Evolutionary conservation across 2,797 vertebrate species (phyloP).

Genomic region (Naso thynnoides): DNA sequence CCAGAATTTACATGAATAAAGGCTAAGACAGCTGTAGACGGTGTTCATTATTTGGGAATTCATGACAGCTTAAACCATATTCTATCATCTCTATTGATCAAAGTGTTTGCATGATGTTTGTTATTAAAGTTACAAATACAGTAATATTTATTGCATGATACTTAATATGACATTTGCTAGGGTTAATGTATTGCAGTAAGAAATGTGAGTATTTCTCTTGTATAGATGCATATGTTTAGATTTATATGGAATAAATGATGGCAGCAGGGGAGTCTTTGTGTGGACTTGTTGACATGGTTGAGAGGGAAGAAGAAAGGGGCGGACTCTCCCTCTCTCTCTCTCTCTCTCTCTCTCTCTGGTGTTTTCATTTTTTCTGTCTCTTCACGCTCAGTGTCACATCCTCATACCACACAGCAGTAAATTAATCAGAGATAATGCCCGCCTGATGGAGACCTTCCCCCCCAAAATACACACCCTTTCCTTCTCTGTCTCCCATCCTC

Average conservation of each 20-base stretch:
- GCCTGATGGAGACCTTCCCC: slow-evolving; percentile 61
- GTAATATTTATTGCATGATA: neutral
- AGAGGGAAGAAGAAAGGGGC: slow-evolving; percentile 37
- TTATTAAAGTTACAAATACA: neutral
- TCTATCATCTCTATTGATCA: neutral
- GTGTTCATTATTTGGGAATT: neutral
- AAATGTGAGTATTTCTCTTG: neutral
- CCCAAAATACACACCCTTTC: slow-evolving; percentile 9
- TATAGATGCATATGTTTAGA: slow-evolving; percentile 7
- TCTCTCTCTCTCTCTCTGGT: neutral
- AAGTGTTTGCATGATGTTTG: neutral
- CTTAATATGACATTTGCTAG: neutral
- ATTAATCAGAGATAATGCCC: slow-evolving; percentile 74
- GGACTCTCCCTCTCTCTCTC: slow-evolving; percentile 21
- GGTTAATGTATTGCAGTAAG: neutral
- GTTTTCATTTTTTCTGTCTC: slow-evolving; percentile 48
- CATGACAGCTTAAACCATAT: neutral
- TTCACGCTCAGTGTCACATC: slow-evolving; percentile 63
- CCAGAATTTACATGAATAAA: neutral
- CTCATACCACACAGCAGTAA: slow-evolving; percentile 56
- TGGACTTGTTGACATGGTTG: slow-evolving; percentile 70
- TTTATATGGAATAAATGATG: slow-evolving; percentile 2
- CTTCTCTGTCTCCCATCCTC: neutral
- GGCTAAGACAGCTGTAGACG: neutral
- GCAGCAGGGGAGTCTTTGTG: slow-evolving; percentile 55